Percentiles rank a stretch among this genome's conserved stretches.
Evolutionary conservation across 1,140 invertebrate genomes (phyloP).

Genomic region (Nephila pilipes): DNA sequence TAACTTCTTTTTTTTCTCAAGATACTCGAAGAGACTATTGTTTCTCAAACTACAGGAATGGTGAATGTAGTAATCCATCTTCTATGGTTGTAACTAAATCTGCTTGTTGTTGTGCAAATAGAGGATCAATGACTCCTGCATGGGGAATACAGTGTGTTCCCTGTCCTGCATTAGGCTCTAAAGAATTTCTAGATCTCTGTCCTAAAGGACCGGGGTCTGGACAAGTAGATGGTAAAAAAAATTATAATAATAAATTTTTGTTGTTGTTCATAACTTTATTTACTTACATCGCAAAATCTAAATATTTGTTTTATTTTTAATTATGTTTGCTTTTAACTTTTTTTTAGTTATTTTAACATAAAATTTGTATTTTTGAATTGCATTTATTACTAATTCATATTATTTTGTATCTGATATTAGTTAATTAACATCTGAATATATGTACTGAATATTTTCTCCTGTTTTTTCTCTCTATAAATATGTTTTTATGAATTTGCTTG

Average conservation of each 20-base stretch:
- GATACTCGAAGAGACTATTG: conserved; percentile 91
- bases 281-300: too few species aligned
- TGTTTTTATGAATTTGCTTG: too few species aligned
- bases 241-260: background rate
- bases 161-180: conserved; percentile 87
- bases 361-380: too few species aligned
- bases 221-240: conserved; percentile 87
- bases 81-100: conserved; percentile 89
- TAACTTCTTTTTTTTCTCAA: conserved; percentile 79
- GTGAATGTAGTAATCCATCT: conserved; percentile 89
- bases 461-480: too few species aligned
- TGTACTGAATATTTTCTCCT: too few species aligned
- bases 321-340: too few species aligned
- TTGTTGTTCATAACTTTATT: too few species aligned
- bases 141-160: conserved; percentile 91
- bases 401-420: too few species aligned
- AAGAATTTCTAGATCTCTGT: conserved; percentile 89
- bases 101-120: conserved; percentile 90
- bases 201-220: conserved; percentile 90
- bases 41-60: conserved; percentile 90
- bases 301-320: too few species aligned
- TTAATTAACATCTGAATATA: too few species aligned
- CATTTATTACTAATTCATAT: too few species aligned
- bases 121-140: conserved; percentile 86
- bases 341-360: too few species aligned